Percentiles rank a stretch among this genome's conserved stretches.
Conservation (phyloP, 2,888 invertebrate species). For the Bembecia ichneumoniformis region DNA sequence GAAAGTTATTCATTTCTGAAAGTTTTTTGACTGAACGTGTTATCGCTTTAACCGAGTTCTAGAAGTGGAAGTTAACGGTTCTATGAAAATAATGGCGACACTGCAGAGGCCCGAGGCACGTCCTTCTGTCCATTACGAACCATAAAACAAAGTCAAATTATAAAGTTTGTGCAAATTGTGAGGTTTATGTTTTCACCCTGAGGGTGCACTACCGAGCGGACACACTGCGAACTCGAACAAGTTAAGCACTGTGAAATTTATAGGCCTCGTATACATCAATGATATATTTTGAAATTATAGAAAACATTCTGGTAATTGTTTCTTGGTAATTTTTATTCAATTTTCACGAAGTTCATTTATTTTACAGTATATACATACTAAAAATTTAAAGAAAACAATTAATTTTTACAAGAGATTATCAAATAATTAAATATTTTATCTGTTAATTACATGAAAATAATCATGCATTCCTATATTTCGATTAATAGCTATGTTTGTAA, state of each 20-base stretch:
- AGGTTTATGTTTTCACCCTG: slow-evolving; percentile 25
- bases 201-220: slow-evolving; percentile 13
- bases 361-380: no score
- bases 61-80: slow-evolving; percentile 2
- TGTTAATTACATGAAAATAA: no score
- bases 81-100: slow-evolving; percentile 7
- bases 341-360: no score
- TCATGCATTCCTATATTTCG: no score
- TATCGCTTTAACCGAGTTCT: neutral
- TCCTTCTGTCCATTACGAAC: slow-evolving; percentile 32
- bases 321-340: no score
- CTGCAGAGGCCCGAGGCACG: slow-evolving; percentile 9
- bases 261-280: neutral
- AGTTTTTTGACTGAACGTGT: neutral
- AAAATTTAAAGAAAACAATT: no score
- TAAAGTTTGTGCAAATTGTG: slow-evolving; percentile 43
- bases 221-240: slow-evolving; percentile 3
- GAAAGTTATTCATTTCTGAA: no score
- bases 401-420: no score
- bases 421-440: no score
- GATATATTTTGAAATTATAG: no score
- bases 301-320: no score
- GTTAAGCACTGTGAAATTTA: neutral
- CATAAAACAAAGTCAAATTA: slow-evolving; percentile 49
- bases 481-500: no score